Evolutionary conservation across 2,113 vertebrate genomes (phyloP).

Genomic region (Eira barbara): DNA sequence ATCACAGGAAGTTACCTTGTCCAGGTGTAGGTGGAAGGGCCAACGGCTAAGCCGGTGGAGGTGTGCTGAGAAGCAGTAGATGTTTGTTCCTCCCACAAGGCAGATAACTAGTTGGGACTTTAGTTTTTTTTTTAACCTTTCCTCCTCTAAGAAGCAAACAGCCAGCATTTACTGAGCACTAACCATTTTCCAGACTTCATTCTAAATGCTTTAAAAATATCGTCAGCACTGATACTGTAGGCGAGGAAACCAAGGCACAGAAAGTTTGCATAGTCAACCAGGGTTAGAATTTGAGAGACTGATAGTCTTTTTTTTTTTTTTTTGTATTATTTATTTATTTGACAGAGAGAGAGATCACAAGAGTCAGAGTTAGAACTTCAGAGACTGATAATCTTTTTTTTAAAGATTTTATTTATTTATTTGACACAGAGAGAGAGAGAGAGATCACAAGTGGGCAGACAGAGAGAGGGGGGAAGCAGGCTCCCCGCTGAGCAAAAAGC

Average conservation of each 20-base stretch:
- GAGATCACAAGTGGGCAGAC: too few species aligned
- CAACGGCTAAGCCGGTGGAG: background rate
- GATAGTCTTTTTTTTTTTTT: background rate
- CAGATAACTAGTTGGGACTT: background rate
- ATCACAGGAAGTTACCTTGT: background rate
- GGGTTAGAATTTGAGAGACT: background rate
- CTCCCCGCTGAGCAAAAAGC: too few species aligned
- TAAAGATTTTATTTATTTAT: too few species aligned
- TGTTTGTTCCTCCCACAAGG: background rate
- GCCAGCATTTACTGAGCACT: background rate
- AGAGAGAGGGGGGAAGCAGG: too few species aligned
- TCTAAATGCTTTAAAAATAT: background rate
- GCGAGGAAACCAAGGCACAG: background rate
- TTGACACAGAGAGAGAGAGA: too few species aligned
- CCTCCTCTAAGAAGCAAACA: background rate
- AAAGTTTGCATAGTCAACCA: background rate
- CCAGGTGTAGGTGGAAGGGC: background rate
- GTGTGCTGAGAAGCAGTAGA: background rate
- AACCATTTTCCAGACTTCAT: background rate
- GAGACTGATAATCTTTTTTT: too few species aligned
- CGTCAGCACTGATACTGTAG: background rate
- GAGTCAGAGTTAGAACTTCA: too few species aligned
- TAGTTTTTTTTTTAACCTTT: background rate
- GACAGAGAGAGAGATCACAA: too few species aligned
- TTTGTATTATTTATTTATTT: too few species aligned